A percentile compares a stretch with the other conserved stretches of the same genome.
phyloP scores from a whole-genome alignment of 2,113 vertebrate genomes.

The Heterocephalus glaber region DNA sequence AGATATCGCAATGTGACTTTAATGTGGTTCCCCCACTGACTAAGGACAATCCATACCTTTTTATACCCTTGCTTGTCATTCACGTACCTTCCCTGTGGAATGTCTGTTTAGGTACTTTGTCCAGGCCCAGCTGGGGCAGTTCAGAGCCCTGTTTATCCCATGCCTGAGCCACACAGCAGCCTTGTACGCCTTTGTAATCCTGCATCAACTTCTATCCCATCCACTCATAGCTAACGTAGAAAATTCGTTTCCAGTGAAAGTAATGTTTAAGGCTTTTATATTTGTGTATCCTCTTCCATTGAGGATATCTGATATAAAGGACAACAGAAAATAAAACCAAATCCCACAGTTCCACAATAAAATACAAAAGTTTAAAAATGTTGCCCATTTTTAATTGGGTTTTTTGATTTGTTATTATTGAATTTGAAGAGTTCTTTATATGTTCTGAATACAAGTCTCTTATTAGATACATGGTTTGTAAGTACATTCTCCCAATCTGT shows the following conservation, averaged over 20 bases:
- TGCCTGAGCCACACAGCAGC: slow-evolving; percentile 91
- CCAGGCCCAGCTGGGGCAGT: not conserved
- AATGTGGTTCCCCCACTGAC: not conserved
- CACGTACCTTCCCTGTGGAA: not conserved
- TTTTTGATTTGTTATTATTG: not conserved
- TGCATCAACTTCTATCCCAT: slow-evolving; percentile 90
- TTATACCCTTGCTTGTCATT: not conserved
- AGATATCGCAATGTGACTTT: not conserved
- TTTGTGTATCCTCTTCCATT: slow-evolving; percentile 94
- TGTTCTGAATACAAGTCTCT: not conserved
- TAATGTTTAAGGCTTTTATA: slow-evolving; percentile 96
- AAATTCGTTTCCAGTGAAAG: slow-evolving; percentile 94
- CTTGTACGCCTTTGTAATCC: slow-evolving; percentile 95
- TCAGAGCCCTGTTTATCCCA: slow-evolving; percentile 53
- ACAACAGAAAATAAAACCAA: slow-evolving; percentile 79
- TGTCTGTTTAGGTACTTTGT: slow-evolving; percentile 51
- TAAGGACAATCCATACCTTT: not conserved
- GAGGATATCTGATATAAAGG: slow-evolving; percentile 93
- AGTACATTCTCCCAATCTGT: not conserved
- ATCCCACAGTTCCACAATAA: slow-evolving; percentile 92
- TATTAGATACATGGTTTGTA: not conserved
- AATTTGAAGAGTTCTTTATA: not conserved
- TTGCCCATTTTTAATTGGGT: not conserved
- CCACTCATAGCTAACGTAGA: slow-evolving; percentile 95
- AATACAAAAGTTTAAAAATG: slow-evolving; percentile 85